Evolutionary conservation across 2,113 vertebrate species (phyloP).

Genomic region (Electrona antarctica): DNA sequence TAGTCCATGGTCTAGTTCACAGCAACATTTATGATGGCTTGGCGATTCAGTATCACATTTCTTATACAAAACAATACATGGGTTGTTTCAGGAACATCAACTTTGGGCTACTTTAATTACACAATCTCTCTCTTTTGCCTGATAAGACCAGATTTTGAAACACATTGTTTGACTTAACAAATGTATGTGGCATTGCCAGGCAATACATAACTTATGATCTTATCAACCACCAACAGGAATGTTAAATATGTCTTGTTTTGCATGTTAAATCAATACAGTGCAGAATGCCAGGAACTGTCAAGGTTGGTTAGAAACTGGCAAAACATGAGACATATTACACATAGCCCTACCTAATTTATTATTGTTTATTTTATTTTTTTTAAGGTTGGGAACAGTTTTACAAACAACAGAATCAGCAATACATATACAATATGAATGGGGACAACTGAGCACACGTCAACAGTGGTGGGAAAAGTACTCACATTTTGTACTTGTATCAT

Average conservation of each 20-base stretch:
- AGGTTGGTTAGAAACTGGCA: conserved; percentile 29
- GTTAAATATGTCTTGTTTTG: conserved; percentile 29
- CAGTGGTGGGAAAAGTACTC: too few relatives aligned
- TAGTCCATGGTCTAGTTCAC: conserved; percentile 61
- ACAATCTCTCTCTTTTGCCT: conserved; percentile 1
- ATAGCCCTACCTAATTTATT: too few relatives aligned
- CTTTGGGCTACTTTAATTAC: conserved; percentile 40
- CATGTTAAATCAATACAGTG: neutral
- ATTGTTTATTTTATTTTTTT: too few relatives aligned
- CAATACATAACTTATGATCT: conserved; percentile 21
- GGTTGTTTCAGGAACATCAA: conserved; percentile 47
- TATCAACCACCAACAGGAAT: conserved; percentile 26
- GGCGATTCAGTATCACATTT: conserved; percentile 43
- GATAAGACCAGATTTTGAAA: conserved; percentile 28
- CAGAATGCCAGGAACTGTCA: conserved; percentile 23
- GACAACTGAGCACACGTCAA: too few relatives aligned
- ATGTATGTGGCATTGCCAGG: conserved; percentile 23
- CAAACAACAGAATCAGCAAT: too few relatives aligned
- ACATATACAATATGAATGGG: too few relatives aligned
- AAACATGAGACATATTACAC: neutral
- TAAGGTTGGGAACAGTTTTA: too few relatives aligned
- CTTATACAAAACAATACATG: conserved; percentile 48
- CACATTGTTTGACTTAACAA: conserved; percentile 17
- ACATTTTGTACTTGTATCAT: too few relatives aligned
- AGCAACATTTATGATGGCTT: conserved; percentile 38